Conservation (phyloP, 1,140 invertebrate species). For the Eriosoma lanigerum region DNA sequence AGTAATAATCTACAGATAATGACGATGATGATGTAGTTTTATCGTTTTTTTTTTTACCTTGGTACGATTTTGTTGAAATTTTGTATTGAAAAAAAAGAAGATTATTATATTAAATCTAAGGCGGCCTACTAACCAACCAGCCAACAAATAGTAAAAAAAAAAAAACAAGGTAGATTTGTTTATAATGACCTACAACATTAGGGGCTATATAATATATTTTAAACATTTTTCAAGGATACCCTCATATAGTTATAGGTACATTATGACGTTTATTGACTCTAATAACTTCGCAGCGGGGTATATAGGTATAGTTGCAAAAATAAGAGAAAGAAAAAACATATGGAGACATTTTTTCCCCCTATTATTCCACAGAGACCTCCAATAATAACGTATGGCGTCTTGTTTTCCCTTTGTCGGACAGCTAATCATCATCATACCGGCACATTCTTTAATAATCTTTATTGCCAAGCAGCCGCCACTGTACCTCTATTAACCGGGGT, state of each 20-base stretch:
- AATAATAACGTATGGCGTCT: slow-evolving; percentile 32
- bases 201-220: slow-evolving; percentile 23
- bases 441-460: slow-evolving; percentile 47
- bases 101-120: slow-evolving; percentile 36
- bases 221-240: not conserved
- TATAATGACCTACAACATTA: slow-evolving; percentile 48
- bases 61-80: slow-evolving; percentile 15
- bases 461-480: not conserved
- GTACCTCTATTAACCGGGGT: not conserved
- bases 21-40: slow-evolving; percentile 37
- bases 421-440: slow-evolving; percentile 37
- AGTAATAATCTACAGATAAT: slow-evolving; percentile 36
- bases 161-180: slow-evolving; percentile 37
- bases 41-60: not conserved
- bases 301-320: slow-evolving; percentile 33
- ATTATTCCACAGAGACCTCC: slow-evolving; percentile 38
- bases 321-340: slow-evolving; percentile 28
- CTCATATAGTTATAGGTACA: slow-evolving; percentile 7
- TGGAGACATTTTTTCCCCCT: slow-evolving; percentile 34
- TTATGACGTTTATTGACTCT: slow-evolving; percentile 35
- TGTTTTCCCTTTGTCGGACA: slow-evolving; percentile 45
- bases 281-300: slow-evolving; percentile 44
- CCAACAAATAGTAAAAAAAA: slow-evolving; percentile 23
- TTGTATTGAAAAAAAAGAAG: slow-evolving; percentile 36
- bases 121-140: not conserved